phyloP scores from a whole-genome alignment of 1,140 invertebrate species.

The Protaetia brevitarsis region DNA sequence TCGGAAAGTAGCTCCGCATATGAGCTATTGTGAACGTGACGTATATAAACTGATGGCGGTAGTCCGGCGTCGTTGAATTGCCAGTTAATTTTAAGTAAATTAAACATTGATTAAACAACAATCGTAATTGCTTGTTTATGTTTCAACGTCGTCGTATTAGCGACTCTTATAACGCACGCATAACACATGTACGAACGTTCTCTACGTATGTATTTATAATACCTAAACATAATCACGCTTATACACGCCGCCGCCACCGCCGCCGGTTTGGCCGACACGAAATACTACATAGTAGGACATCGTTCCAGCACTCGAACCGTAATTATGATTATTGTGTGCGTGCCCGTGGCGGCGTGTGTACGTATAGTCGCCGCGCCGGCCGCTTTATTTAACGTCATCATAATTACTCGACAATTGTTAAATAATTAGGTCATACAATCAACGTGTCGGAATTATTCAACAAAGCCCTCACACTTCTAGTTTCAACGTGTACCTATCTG shows the following conservation, averaged over 20 bases:
- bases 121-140: conserved; percentile 9
- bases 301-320: background rate
- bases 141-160: background rate
- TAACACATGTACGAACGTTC: background rate
- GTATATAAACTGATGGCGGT: too few species aligned
- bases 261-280: background rate
- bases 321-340: background rate
- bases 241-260: background rate
- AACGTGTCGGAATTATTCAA: too few species aligned
- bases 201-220: background rate
- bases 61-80: conserved; percentile 16
- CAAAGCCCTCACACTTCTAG: too few species aligned
- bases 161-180: background rate
- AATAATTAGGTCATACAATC: background rate
- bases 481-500: background rate
- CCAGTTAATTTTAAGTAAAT: conserved; percentile 23
- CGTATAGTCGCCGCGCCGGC: too few species aligned
- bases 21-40: too few species aligned
- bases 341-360: too few species aligned
- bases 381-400: conserved; percentile 1
- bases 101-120: conserved; percentile 22
- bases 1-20: too few species aligned
- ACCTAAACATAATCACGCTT: background rate
- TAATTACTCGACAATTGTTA: background rate
- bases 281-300: background rate